A percentile compares a stretch with the other conserved stretches of the same genome.
These are phyloP conservation scores for Semnornis frantzii DNA, from an alignment of 2,113 vertebrate species.

Conservation along the genomic window DNA sequence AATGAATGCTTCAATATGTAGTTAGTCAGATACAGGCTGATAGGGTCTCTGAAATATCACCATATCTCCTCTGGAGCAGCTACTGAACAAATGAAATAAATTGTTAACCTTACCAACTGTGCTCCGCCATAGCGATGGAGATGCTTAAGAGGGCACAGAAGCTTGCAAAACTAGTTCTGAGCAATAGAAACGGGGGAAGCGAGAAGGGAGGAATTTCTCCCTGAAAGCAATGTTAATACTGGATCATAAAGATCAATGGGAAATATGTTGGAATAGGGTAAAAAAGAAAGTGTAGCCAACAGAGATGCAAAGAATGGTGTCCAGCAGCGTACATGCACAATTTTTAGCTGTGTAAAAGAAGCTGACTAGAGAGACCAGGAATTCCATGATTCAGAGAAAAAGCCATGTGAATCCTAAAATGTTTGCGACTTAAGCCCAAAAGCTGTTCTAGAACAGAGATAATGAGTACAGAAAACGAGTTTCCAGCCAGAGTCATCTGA, in stretches of 20 bases:
- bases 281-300: background rate
- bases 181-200: background rate
- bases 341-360: background rate
- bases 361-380: background rate
- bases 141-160: background rate
- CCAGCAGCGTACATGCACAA: background rate
- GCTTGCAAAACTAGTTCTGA: background rate
- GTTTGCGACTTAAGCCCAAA: background rate
- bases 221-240: slow-evolving; percentile 2
- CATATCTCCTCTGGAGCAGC: background rate
- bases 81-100: slow-evolving; percentile 26
- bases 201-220: background rate
- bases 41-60: background rate
- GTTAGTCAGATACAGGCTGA: slow-evolving; percentile 7
- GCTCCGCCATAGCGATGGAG: background rate
- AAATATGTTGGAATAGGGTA: background rate
- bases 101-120: background rate
- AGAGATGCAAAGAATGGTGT: background rate
- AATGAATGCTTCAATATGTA: slow-evolving; percentile 21
- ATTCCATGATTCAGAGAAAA: background rate
- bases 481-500: background rate
- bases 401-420: background rate
- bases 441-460: background rate
- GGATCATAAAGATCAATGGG: background rate
- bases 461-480: background rate